A percentile compares a stretch with the other conserved stretches of the same genome.
Evolutionary conservation across 2,888 invertebrate species (phyloP).

Genomic region (Drosophila monieri): DNA sequence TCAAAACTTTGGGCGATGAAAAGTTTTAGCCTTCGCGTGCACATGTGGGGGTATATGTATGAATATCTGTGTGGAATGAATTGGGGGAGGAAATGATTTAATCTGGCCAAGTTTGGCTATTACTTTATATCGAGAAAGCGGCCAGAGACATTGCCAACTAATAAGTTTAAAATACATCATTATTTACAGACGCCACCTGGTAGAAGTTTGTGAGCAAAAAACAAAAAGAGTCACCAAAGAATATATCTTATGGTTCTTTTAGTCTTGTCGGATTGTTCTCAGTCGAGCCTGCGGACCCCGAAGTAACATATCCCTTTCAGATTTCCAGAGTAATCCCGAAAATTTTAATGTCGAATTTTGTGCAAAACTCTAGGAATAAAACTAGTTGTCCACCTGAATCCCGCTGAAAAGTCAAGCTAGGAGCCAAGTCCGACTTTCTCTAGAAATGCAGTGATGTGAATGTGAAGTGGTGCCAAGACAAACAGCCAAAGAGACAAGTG

Average conservation of each 20-base stretch:
- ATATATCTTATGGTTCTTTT: too few relatives aligned
- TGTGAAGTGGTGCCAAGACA: slow-evolving; percentile 57
- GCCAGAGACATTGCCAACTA: slow-evolving; percentile 22
- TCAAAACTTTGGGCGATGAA: slow-evolving; percentile 57
- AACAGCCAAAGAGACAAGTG: slow-evolving; percentile 54
- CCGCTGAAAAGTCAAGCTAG: slow-evolving; percentile 12
- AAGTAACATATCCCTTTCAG: too few relatives aligned
- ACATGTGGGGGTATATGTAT: slow-evolving; percentile 10
- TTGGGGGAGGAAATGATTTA: slow-evolving; percentile 65
- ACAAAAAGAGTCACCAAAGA: too few relatives aligned
- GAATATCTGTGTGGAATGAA: slow-evolving; percentile 34
- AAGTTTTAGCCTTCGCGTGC: slow-evolving; percentile 56
- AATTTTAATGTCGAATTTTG: background rate
- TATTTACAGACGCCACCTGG: slow-evolving; percentile 9
- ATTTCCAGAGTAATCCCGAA: background rate
- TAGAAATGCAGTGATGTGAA: slow-evolving; percentile 31
- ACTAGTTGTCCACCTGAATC: background rate
- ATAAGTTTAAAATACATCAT: slow-evolving; percentile 27
- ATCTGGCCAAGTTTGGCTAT: slow-evolving; percentile 55
- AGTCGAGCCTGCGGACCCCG: too few relatives aligned
- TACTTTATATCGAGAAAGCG: slow-evolving; percentile 35
- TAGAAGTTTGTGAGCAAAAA: background rate
- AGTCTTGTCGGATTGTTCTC: too few relatives aligned
- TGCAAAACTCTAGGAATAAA: background rate
- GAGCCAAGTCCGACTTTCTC: slow-evolving; percentile 36